phyloP scores from a whole-genome alignment of 2,888 invertebrate species.

The Phortica okadai region DNA sequence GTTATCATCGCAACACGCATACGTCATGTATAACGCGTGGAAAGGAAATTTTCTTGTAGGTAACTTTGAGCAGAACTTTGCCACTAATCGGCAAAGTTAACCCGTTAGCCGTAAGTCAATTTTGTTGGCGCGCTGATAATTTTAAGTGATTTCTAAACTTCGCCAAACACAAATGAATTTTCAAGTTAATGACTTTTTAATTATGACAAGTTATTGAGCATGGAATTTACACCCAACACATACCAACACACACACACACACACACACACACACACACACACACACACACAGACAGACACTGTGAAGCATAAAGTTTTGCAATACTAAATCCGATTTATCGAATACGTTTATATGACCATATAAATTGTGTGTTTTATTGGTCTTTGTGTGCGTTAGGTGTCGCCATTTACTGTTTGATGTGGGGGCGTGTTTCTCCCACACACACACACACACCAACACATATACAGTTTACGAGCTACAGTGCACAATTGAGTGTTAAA shows the following conservation, averaged over 20 bases:
- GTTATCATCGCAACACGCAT: too few species aligned
- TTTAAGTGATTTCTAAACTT: neutral
- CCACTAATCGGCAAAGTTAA: neutral
- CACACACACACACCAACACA: neutral
- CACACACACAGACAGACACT: too few species aligned
- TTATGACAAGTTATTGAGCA: too few species aligned
- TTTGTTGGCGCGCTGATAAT: neutral
- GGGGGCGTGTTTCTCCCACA: neutral
- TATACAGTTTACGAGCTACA: neutral
- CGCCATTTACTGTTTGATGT: neutral
- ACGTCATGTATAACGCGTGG: too few species aligned
- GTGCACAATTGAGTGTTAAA: constrained; percentile 25
- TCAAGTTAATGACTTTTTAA: too few species aligned
- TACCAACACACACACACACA: too few species aligned
- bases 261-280: too few species aligned
- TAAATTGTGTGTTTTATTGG: constrained; percentile 3
- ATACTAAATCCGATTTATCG: constrained; percentile 17
- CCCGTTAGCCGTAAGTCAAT: neutral
- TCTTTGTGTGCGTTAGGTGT: constrained; percentile 4
- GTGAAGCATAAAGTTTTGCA: neutral
- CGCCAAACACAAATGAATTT: too few species aligned
- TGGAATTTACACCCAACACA: too few species aligned
- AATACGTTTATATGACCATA: neutral
- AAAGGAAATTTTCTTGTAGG: too few species aligned
- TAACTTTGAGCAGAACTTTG: neutral